Percentiles rank a stretch among this genome's conserved stretches.
phyloP scores from a whole-genome alignment of 2,113 vertebrate genomes.

The Microtus pennsylvanicus region DNA sequence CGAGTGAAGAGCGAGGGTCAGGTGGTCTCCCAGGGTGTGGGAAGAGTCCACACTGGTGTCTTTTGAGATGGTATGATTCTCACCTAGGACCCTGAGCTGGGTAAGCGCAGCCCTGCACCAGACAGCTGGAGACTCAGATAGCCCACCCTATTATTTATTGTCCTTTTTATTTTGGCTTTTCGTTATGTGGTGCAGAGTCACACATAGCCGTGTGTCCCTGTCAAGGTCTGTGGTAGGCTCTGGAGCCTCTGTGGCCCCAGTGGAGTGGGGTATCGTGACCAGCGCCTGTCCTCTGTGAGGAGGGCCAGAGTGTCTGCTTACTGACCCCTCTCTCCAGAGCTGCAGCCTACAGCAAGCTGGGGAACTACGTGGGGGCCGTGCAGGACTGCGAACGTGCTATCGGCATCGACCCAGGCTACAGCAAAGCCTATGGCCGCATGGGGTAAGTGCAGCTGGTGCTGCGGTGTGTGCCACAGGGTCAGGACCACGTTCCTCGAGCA shows the following conservation, averaged over 20 bases:
- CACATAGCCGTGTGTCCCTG: neutral
- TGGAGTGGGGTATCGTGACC: neutral
- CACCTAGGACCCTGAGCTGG: neutral
- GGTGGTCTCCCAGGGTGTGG: neutral
- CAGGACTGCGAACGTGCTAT: slow-evolving; percentile 97
- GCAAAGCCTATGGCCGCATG: slow-evolving; percentile 99
- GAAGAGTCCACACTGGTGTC: neutral
- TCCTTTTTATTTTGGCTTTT: neutral
- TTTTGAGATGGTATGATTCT: neutral
- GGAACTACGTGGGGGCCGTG: slow-evolving; percentile 95
- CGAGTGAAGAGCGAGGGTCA: no score
- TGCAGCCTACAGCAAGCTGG: slow-evolving; percentile 96
- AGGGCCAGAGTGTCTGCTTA: neutral
- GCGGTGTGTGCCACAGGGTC: neutral
- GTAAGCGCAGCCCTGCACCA: neutral
- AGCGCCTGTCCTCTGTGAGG: neutral
- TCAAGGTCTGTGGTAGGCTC: neutral
- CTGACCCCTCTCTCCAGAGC: slow-evolving; percentile 87
- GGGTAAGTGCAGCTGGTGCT: slow-evolving; percentile 87
- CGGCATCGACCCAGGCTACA: slow-evolving; percentile 95
- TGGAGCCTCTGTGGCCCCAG: neutral
- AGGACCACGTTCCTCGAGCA: neutral
- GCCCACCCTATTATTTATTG: no score
- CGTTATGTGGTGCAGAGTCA: no score
- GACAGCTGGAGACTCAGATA: neutral